Percentiles rank a stretch among this genome's conserved stretches.
phyloP scores from a whole-genome alignment of 1,140 invertebrate genomes.

The Anoplophora glabripennis region DNA sequence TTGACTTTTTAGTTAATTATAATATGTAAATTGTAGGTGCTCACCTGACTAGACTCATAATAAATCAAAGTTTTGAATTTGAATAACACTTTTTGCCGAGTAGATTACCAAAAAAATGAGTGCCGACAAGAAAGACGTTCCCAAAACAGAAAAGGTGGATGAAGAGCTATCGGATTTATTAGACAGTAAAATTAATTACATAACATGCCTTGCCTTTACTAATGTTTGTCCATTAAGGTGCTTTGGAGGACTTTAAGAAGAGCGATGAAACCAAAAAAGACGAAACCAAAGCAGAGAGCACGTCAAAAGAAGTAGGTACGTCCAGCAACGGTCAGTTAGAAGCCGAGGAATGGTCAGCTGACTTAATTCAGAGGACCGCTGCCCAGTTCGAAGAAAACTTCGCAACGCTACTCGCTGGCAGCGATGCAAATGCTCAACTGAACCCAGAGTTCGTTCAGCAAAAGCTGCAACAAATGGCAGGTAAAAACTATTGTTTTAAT shows the following conservation, averaged over 20 bases:
- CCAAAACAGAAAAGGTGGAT: slow-evolving; percentile 32
- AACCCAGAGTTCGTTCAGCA: slow-evolving; percentile 36
- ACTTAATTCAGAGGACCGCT: slow-evolving; percentile 61
- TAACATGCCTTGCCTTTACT: neutral
- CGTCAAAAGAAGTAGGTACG: slow-evolving; percentile 11
- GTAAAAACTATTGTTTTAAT: slow-evolving; percentile 12
- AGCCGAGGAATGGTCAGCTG: slow-evolving; percentile 56
- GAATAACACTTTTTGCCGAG: slow-evolving; percentile 1
- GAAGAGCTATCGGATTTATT: slow-evolving; percentile 43
- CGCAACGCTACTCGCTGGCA: slow-evolving; percentile 51
- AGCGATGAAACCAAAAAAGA: slow-evolving; percentile 37
- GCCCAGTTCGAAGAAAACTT: slow-evolving; percentile 62
- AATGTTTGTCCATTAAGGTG: slow-evolving; percentile 48
- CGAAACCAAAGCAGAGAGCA: slow-evolving; percentile 29
- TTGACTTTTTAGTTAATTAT: too few relatives aligned
- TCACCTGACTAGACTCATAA: too few relatives aligned
- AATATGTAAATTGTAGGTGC: slow-evolving; percentile 1
- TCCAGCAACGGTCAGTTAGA: slow-evolving; percentile 11
- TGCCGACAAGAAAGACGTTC: slow-evolving; percentile 24
- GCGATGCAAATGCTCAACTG: slow-evolving; percentile 48
- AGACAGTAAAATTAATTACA: slow-evolving; percentile 39
- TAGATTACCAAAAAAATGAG: slow-evolving; percentile 32
- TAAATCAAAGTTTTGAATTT: too few relatives aligned
- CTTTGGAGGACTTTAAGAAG: slow-evolving; percentile 57
- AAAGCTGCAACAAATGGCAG: slow-evolving; percentile 44